Percentiles rank a stretch among this genome's conserved stretches.
Conservation (phyloP, 2,888 invertebrate species). For the Diploptera punctata region DNA sequence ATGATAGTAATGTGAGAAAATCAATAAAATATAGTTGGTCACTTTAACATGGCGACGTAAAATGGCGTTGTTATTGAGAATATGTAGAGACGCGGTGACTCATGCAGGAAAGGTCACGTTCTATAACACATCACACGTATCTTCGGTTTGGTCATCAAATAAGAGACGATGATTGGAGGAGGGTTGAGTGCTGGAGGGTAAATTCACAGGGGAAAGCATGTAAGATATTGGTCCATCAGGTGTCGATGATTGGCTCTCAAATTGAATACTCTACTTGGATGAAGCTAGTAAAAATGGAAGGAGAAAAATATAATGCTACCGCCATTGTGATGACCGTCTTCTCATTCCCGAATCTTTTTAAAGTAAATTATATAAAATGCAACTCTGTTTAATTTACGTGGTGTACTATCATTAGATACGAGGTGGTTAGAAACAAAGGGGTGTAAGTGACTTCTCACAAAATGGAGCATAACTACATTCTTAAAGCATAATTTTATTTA, state of each 20-base stretch:
- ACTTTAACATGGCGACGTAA: too few relatives aligned
- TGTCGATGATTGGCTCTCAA: constrained; percentile 31
- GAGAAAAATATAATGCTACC: neutral
- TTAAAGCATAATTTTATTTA: too few relatives aligned
- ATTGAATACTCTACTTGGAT: constrained; percentile 24
- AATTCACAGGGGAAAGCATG: constrained; percentile 15
- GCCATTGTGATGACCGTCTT: neutral
- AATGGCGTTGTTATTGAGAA: too few relatives aligned
- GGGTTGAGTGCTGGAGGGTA: neutral
- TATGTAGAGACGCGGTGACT: too few relatives aligned
- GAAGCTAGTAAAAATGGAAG: neutral
- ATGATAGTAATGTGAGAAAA: neutral
- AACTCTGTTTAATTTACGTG: too few relatives aligned
- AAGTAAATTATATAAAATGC: too few relatives aligned
- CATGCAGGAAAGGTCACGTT: constrained; percentile 1
- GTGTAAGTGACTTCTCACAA: too few relatives aligned
- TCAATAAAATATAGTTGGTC: neutral
- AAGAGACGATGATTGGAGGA: constrained; percentile 18
- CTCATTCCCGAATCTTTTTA: too few relatives aligned
- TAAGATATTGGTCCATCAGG: constrained; percentile 31
- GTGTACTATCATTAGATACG: too few relatives aligned
- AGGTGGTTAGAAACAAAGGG: too few relatives aligned
- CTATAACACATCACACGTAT: constrained; percentile 25
- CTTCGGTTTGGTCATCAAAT: constrained; percentile 26
- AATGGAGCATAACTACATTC: too few relatives aligned